Evolutionary conservation across 1,140 invertebrate genomes (phyloP), one percentile per base, ranked within the genome.

Genomic region (Heliothis virescens): DNA sequence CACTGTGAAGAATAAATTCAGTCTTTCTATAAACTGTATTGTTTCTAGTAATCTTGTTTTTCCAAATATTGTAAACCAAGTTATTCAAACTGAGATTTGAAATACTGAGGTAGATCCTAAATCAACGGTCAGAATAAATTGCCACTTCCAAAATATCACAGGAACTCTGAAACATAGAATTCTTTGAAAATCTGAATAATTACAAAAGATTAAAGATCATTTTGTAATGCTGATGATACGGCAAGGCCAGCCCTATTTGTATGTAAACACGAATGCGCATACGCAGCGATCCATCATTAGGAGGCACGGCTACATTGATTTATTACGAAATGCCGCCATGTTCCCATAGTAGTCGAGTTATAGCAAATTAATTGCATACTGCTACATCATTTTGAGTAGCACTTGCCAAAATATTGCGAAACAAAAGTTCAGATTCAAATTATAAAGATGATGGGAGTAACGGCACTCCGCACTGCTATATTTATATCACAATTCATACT

Each of bases 211-310:
- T 13, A 0, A 41, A 41, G 10, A 34, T 13, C 13, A 26, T 21
- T 34, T 34, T 13, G 7, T 0, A 59, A 15, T 1, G 13, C 12
- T 59, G 41, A 57, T 63, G 13, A 63, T 3, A 50, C 10, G 9
- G 34, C 3, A 63, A 74, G 18, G 18, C 41, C 53, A 79, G 63
- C 81, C 78, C 74, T 80, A 50, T 69, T 12, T 75, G 21, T 62
- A 21, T 69, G 63, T 74, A 76, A 79, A 83, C 79, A 65, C 47
- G 55, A 55, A 71, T 81, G 83, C 79, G 75, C 79, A 21, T 76
- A 81, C 72, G 79, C 75, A 62, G 63, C 72, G 83, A 90, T 90
- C 85, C 77, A 88, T 90, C 88, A 89, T 79, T 52, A 80, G 79
- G 60, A 82, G 67, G 76, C 82, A 83, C 85, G 80, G 80, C 59